Evolutionary conservation across 2,888 invertebrate genomes (phyloP), one percentile per base, ranked within the genome.

Genomic region (Rosalia funebris): DNA sequence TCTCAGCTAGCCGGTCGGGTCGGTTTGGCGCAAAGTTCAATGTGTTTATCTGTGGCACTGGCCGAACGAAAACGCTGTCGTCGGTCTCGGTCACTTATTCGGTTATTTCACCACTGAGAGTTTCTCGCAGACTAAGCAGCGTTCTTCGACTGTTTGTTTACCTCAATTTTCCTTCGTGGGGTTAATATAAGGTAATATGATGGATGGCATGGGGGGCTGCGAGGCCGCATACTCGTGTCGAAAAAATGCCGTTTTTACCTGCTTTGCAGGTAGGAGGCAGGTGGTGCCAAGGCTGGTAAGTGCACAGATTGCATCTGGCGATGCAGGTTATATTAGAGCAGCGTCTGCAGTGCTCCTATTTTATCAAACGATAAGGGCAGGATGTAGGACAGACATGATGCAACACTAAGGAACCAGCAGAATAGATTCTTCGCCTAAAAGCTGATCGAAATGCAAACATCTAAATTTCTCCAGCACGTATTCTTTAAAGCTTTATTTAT

Each of bases 201-300:
- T 5, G 25, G 7, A 5, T 5, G 4, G 25, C 7, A 7, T 3
- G 25, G 25, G 25, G 25, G 25, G 25, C 7, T 25, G 32, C 46
- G 46, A 12, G 14, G 12, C 15, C 15, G 46, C 46, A 46, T 31
- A 11, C 12, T 14, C 19, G 56, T n/a, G 1, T 14, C 20, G 20
- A 44, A 56, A 56, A 56, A 56, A 56, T 56, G 56, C 56, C 37
- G 56, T 56, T 56, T 55, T 56, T 56, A 56, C 56, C 56, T 56
- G 56, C 31, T 32, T 19, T 19, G 17, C 53, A 41, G 39, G 25
- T 47, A 37, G 17, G 20, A 36, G 46, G 46, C 47, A 34, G 34
- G 34, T 39, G 56, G 56, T 47, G n/a, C n/a, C n/a, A 47, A 47
- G 19, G 39, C 39, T 17, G 25, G 41, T 36, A 55, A 20, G 19